Evolutionary conservation across 2,888 invertebrate species (phyloP).

Genomic region (Tenodera sinensis): DNA sequence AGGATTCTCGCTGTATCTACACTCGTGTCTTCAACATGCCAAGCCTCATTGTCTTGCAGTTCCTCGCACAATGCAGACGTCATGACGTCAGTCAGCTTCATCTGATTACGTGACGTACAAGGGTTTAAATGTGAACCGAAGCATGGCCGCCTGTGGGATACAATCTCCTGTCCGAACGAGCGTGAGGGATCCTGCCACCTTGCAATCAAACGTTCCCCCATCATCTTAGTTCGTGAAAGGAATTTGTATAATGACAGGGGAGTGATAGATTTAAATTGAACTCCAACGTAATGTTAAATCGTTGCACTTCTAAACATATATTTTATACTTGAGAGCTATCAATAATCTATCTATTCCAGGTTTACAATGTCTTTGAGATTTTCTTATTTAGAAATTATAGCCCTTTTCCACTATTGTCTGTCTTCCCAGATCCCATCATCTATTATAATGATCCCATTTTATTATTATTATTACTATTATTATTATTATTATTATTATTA

Average conservation of each 20-base stretch:
- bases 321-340: not conserved
- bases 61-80: not conserved
- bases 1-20: not conserved
- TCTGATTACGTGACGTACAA: constrained; percentile 2
- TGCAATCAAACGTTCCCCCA: no score
- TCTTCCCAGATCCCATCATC: no score
- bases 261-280: not conserved
- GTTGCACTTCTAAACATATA: not conserved
- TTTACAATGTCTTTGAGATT: no score
- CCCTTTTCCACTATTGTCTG: no score
- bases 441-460: no score
- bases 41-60: not conserved
- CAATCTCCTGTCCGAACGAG: not conserved
- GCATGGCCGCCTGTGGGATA: not conserved
- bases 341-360: no score
- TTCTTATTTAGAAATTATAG: no score
- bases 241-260: no score
- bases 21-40: not conserved
- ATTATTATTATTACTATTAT: no score
- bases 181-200: not conserved
- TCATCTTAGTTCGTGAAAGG: no score
- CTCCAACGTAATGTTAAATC: not conserved
- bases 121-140: not conserved
- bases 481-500: no score
- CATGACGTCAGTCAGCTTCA: constrained; percentile 7